Conservation (phyloP, 2,888 invertebrate genomes). For the Drosophila nr. medialis region DNA sequence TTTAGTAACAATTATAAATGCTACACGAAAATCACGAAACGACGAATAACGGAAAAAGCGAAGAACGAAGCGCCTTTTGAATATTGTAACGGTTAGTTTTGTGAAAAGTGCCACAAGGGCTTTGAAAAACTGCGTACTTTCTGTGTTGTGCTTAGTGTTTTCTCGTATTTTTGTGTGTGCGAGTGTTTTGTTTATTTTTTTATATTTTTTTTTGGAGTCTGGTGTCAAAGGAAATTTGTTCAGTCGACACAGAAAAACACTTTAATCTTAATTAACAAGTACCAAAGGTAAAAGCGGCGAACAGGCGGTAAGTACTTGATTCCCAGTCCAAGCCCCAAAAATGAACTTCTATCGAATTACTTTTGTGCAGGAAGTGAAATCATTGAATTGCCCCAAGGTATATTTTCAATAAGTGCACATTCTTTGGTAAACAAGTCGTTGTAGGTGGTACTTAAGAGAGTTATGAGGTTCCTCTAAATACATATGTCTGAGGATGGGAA, state of each 20-base stretch:
- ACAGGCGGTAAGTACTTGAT: conserved; percentile 22
- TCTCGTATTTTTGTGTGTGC: neutral
- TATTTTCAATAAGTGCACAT: neutral
- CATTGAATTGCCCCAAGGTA: neutral
- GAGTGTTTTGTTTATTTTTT: conserved; percentile 12
- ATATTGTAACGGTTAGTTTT: conserved; percentile 30
- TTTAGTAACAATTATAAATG: conserved; percentile 4
- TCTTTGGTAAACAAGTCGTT: neutral
- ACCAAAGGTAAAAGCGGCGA: conserved; percentile 1
- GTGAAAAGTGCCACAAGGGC: conserved; percentile 5
- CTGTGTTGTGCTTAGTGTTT: conserved; percentile 2
- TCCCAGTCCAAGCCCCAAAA: neutral
- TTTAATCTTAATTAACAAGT: conserved; percentile 6
- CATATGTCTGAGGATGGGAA: neutral
- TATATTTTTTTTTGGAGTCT: neutral
- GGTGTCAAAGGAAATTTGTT: neutral
- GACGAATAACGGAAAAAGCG: conserved; percentile 6
- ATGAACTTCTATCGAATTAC: neutral
- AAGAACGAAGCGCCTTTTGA: conserved; percentile 11
- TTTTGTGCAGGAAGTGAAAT: neutral
- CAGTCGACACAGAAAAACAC: neutral
- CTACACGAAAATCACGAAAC: neutral
- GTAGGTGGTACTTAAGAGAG: neutral
- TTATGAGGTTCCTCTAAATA: neutral
- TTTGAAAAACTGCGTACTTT: conserved; percentile 10